These are phyloP conservation scores for Karalla daura DNA, from an alignment of 2,797 vertebrate genomes.

Conservation along the genomic window DNA sequence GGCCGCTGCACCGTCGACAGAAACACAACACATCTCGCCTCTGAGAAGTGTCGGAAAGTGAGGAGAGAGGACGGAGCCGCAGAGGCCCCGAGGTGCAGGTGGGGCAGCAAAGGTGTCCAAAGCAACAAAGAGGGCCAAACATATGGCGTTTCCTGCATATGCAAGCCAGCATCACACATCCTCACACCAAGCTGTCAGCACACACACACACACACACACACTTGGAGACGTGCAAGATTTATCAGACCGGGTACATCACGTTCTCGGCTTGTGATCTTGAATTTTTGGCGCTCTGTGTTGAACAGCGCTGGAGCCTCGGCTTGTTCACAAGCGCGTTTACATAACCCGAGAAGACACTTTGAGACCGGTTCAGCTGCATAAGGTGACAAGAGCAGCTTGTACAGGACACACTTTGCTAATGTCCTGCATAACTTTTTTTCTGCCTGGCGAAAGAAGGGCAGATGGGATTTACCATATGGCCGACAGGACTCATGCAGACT, in stretches of 20 bases:
- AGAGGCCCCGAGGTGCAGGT: constrained; percentile 49
- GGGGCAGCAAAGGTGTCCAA: constrained; percentile 43
- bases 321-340: constrained; percentile 7
- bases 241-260: constrained; percentile 20
- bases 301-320: background rate
- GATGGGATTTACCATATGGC: constrained; percentile 78
- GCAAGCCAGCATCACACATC: constrained; percentile 44
- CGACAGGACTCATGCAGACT: constrained; percentile 51
- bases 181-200: constrained; percentile 9
- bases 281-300: constrained; percentile 6
- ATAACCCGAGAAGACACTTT: constrained; percentile 4
- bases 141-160: constrained; percentile 67
- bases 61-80: constrained; percentile 19
- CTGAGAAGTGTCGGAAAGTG: background rate
- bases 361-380: constrained; percentile 18
- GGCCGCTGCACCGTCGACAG: background rate
- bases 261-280: constrained; percentile 18
- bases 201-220: constrained; percentile 11
- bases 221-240: constrained; percentile 28
- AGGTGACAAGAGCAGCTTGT: constrained; percentile 32
- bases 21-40: constrained; percentile 4
- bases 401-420: constrained; percentile 32
- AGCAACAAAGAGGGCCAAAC: constrained; percentile 37
- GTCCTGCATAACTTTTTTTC: constrained; percentile 56
- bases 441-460: constrained; percentile 54